A percentile compares a stretch with the other conserved stretches of the same genome.
These are phyloP conservation scores for Oryzias dopingdopingensis DNA, from an alignment of 2,797 vertebrate species.

Conservation along the genomic window DNA sequence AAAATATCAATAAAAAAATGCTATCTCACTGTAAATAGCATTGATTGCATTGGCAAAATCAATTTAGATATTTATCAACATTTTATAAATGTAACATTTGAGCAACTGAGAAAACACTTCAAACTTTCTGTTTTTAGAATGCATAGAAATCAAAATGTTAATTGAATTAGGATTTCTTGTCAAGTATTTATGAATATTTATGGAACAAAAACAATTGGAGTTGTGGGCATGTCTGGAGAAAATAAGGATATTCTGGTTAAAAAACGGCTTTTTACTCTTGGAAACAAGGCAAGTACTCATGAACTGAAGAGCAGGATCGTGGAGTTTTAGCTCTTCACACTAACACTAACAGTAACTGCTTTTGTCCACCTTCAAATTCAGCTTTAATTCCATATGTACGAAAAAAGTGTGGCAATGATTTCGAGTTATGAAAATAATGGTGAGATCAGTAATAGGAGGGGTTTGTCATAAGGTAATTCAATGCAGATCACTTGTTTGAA, in stretches of 20 bases:
- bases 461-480: slow-evolving; percentile 58
- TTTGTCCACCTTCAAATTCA: slow-evolving; percentile 26
- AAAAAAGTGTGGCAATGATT: slow-evolving; percentile 50
- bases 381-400: slow-evolving; percentile 41
- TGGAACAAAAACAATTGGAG: slow-evolving; percentile 36
- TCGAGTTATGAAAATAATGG: slow-evolving; percentile 40
- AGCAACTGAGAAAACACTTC: too few relatives aligned
- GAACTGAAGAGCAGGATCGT: slow-evolving; percentile 44
- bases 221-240: slow-evolving; percentile 39
- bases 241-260: slow-evolving; percentile 40
- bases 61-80: too few relatives aligned
- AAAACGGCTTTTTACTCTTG: slow-evolving; percentile 56
- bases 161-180: not conserved
- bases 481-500: slow-evolving; percentile 55
- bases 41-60: too few relatives aligned
- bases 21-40: too few relatives aligned
- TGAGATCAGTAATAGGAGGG: slow-evolving; percentile 52
- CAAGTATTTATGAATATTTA: not conserved
- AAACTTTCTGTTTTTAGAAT: too few relatives aligned
- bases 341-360: slow-evolving; percentile 18
- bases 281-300: slow-evolving; percentile 59
- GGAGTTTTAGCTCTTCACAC: slow-evolving; percentile 21
- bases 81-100: too few relatives aligned
- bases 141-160: not conserved
- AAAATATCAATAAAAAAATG: too few relatives aligned